Conservation (phyloP, 2,113 vertebrate genomes). For the Fukomys damarensis region DNA sequence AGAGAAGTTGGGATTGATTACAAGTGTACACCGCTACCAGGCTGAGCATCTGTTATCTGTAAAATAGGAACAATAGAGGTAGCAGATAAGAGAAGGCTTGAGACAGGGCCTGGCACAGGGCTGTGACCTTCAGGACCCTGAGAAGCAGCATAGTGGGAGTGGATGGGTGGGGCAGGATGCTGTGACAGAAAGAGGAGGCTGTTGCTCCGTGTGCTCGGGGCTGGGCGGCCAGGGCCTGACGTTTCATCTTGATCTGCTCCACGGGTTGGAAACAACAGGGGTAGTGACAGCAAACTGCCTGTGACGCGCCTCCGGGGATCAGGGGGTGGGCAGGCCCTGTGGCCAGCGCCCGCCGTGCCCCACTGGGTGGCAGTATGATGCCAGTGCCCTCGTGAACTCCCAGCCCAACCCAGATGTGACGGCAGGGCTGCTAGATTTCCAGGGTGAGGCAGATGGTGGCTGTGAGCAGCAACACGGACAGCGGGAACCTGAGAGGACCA, state of each 20-base stretch:
- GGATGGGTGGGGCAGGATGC: not conserved
- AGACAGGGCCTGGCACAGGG: not conserved
- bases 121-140: not conserved
- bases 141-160: not conserved
- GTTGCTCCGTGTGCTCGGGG: rapidly evolving
- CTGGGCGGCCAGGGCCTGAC: not conserved
- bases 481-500: not conserved
- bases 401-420: not conserved
- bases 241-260: rapidly evolving
- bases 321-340: not conserved
- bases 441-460: not conserved
- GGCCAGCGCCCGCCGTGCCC: rapidly evolving
- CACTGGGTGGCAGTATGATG: not conserved
- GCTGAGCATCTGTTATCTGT: not conserved
- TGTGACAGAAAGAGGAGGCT: not conserved
- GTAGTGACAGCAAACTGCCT: not conserved
- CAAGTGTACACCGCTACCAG: not conserved
- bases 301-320: not conserved
- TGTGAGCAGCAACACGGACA: not conserved
- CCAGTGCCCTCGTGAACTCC: not conserved
- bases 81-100: not conserved
- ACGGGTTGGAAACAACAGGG: not conserved
- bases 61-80: not conserved
- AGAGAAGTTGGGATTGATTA: not conserved
- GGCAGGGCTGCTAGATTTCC: not conserved